Conservation (phyloP, 1,140 invertebrate species). For the Mya arenaria region DNA sequence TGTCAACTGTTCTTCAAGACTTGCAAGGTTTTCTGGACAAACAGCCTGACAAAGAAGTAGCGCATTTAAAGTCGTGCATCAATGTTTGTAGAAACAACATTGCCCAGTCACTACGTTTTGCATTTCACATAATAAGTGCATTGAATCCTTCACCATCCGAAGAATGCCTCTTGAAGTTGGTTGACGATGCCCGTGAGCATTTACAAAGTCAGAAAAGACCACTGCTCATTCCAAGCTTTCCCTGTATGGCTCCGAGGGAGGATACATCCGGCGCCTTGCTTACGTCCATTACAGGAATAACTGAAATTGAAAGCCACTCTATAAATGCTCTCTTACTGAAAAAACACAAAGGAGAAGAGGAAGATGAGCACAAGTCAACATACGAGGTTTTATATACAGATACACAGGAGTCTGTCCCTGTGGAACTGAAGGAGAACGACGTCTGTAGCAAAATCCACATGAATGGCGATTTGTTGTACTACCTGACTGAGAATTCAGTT, state of each 20-base stretch:
- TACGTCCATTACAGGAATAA: slow-evolving; percentile 21
- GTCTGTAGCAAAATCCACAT: background rate
- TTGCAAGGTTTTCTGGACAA: slow-evolving; percentile 59
- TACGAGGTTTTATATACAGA: slow-evolving; percentile 22
- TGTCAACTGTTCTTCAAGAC: slow-evolving; percentile 58
- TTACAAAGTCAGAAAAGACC: slow-evolving; percentile 45
- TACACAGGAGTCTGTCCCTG: background rate
- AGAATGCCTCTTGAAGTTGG: slow-evolving; percentile 54
- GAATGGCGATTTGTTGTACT: background rate
- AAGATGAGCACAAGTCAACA: background rate
- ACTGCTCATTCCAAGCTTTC: slow-evolving; percentile 65
- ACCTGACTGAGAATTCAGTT: background rate
- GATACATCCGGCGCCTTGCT: slow-evolving; percentile 48
- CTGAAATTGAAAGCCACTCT: slow-evolving; percentile 16
- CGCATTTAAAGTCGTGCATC: slow-evolving; percentile 60
- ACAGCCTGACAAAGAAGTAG: slow-evolving; percentile 66
- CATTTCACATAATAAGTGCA: slow-evolving; percentile 64
- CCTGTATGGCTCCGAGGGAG: slow-evolving; percentile 64
- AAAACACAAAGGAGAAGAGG: slow-evolving; percentile 24
- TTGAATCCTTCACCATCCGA: slow-evolving; percentile 42
- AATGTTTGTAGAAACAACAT: slow-evolving; percentile 49
- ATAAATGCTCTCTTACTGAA: background rate
- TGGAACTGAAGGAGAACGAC: background rate
- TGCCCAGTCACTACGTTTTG: slow-evolving; percentile 41
- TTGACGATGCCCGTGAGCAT: slow-evolving; percentile 54